Percentiles rank a stretch among this genome's conserved stretches.
phyloP scores from a whole-genome alignment of 1,140 invertebrate species.

The Aleiodes sp. region DNA sequence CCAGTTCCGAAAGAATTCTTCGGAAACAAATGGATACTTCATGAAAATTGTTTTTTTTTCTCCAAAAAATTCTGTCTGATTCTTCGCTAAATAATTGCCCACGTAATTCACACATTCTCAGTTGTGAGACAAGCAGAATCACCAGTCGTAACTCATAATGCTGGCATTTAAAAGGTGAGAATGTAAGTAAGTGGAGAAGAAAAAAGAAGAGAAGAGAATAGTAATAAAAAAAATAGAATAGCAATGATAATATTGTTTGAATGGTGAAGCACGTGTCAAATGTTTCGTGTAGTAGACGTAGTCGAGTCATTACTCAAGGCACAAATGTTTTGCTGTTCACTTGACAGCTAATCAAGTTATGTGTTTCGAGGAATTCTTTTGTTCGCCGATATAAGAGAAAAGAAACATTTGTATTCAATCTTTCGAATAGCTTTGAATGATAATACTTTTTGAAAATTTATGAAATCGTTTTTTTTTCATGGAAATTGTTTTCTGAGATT shows the following conservation, averaged over 20 bases:
- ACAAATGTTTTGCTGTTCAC: slow-evolving; percentile 8
- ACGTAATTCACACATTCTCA: neutral
- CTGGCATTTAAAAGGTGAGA: slow-evolving; percentile 4
- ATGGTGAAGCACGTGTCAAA: neutral
- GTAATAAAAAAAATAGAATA: no score
- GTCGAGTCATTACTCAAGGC: slow-evolving; percentile 2
- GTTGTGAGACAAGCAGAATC: neutral
- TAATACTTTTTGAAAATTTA: neutral
- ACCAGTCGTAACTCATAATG: neutral
- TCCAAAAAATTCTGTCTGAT: neutral
- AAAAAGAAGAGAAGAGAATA: no score
- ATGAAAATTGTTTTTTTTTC: neutral
- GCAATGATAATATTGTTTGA: no score
- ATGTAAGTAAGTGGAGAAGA: neutral
- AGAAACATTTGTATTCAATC: neutral
- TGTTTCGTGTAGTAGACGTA: neutral
- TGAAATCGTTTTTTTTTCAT: neutral
- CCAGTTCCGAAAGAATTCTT: no score
- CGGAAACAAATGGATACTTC: no score
- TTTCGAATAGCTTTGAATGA: neutral
- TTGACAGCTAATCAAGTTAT: slow-evolving; percentile 19
- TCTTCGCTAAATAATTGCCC: neutral
- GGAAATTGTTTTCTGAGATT: no score
- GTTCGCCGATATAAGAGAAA: neutral
- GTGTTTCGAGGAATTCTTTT: neutral